phyloP scores from a whole-genome alignment of 2,113 vertebrate genomes.

The Etia nguti region DNA sequence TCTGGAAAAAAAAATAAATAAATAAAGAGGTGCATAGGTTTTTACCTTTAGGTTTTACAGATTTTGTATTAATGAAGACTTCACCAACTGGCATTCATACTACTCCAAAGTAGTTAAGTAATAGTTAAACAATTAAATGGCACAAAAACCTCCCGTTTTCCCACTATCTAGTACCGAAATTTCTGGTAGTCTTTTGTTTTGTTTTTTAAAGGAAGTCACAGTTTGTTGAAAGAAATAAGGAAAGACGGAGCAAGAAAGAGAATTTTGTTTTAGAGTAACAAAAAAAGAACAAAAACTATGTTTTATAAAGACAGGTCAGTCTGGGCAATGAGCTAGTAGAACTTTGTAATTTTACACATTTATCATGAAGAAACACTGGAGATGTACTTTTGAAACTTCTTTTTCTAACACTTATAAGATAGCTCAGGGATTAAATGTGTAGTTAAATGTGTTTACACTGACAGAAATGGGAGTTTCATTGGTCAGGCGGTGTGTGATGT shows the following conservation, averaged over 20 bases:
- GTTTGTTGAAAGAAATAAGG: background rate
- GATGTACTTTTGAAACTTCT: background rate
- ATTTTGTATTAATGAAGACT: background rate
- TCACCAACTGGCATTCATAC: background rate
- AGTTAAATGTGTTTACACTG: background rate
- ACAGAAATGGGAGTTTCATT: background rate
- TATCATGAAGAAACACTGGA: background rate
- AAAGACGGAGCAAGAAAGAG: background rate
- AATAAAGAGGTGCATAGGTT: background rate
- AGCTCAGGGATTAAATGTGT: background rate
- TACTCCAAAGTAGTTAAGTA: background rate
- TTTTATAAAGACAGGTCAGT: background rate
- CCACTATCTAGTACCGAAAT: background rate
- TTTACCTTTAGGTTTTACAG: background rate
- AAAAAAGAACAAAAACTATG: background rate
- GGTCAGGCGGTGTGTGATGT: no score
- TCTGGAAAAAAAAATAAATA: fast-evolving
- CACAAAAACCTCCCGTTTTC: background rate
- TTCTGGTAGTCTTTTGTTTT: background rate
- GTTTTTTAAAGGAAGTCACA: background rate
- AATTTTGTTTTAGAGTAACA: background rate
- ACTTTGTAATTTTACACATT: background rate
- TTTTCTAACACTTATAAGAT: background rate
- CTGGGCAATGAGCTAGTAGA: background rate
- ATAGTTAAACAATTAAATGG: background rate